Conservation (phyloP, 1,140 invertebrate genomes). For the Pygmarrhopalites habei region DNA sequence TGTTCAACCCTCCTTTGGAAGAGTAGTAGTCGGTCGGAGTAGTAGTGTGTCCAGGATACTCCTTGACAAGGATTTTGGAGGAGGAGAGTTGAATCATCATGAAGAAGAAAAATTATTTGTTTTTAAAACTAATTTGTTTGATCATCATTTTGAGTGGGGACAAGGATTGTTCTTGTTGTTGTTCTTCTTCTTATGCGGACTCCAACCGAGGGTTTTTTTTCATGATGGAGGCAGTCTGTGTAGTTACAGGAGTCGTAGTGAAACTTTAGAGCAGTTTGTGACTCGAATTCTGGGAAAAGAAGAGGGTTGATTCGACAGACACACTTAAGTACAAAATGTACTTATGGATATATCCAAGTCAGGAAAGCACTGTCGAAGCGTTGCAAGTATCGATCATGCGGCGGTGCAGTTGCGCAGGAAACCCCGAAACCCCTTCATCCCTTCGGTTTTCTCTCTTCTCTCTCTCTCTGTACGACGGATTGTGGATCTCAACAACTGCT, state of each 20-base stretch:
- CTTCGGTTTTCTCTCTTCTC: not conserved
- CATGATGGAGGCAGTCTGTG: slow-evolving; percentile 5
- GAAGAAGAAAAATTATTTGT: too few species aligned
- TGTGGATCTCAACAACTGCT: too few species aligned
- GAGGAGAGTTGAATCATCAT: too few species aligned
- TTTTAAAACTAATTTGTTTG: too few species aligned
- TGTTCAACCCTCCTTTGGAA: too few species aligned
- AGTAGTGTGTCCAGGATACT: not conserved
- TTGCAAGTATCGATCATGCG: slow-evolving; percentile 35
- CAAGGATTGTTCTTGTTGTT: too few species aligned
- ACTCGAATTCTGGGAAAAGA: not conserved
- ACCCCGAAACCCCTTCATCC: slow-evolving; percentile 16
- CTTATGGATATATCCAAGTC: not conserved
- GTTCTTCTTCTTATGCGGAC: slow-evolving; percentile 1
- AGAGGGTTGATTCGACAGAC: slow-evolving; percentile 7
- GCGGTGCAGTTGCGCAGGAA: slow-evolving; percentile 32
- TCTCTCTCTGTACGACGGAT: not conserved
- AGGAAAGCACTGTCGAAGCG: slow-evolving; percentile 14
- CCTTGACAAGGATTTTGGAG: not conserved
- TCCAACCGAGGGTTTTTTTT: slow-evolving; percentile 5
- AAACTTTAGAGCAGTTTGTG: not conserved
- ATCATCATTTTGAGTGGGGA: too few species aligned
- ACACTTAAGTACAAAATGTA: not conserved
- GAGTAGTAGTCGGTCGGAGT: too few species aligned
- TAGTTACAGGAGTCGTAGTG: slow-evolving; percentile 1